These are phyloP conservation scores for Magallana nippona DNA, from an alignment of 2,888 invertebrate genomes.

Conservation along the genomic window DNA sequence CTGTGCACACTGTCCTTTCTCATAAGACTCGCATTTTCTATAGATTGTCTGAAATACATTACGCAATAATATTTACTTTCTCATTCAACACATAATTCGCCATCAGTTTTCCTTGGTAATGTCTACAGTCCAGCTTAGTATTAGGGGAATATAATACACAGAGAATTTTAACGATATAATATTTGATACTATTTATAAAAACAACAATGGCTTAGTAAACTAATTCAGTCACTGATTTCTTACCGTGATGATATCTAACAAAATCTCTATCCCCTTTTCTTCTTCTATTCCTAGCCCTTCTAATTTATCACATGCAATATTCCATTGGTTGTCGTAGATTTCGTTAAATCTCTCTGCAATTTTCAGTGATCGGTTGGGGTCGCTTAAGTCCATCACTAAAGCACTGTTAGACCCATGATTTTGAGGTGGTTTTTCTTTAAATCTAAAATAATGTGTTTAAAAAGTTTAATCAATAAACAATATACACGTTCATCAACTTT, in stretches of 20 bases:
- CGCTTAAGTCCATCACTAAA: constrained; percentile 24
- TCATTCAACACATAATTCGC: neutral
- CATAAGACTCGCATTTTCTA: neutral
- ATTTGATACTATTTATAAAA: too few relatives aligned
- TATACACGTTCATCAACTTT: too few relatives aligned
- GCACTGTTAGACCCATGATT: constrained; percentile 13
- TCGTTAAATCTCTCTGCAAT: constrained; percentile 26
- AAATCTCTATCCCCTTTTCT: neutral
- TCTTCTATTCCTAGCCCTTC: constrained; percentile 11
- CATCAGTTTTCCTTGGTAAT: neutral
- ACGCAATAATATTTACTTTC: neutral
- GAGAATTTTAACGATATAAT: too few relatives aligned
- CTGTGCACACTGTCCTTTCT: neutral
- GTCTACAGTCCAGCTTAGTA: too few relatives aligned
- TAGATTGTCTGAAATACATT: constrained; percentile 3
- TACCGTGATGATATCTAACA: neutral
- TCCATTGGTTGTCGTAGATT: constrained; percentile 38
- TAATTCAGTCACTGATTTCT: too few relatives aligned
- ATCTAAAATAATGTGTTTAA: neutral
- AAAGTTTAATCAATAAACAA: neutral
- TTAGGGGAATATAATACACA: too few relatives aligned
- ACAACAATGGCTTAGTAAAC: too few relatives aligned
- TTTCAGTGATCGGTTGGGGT: constrained; percentile 32
- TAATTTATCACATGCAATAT: constrained; percentile 30
- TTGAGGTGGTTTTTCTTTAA: neutral